phyloP scores from a whole-genome alignment of 2,113 vertebrate genomes.

The Diadophis punctatus region DNA sequence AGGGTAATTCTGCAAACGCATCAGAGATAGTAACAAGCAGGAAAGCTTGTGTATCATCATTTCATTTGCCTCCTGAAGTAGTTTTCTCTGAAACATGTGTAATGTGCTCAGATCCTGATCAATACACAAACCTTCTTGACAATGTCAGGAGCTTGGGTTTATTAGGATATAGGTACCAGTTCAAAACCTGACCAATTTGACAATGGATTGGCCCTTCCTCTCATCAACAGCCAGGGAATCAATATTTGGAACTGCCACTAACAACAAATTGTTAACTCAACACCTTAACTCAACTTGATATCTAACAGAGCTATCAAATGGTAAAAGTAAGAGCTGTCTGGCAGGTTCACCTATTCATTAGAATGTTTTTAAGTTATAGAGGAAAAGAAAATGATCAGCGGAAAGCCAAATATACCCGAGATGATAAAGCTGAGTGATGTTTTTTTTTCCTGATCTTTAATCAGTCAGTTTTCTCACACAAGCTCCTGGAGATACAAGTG shows the following conservation, averaged over 20 bases:
- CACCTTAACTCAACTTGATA: neutral
- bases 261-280: too few species aligned
- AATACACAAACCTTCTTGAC: neutral
- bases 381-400: neutral
- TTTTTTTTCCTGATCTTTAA: neutral
- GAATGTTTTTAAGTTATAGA: neutral
- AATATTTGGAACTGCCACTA: neutral
- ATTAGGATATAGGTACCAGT: neutral
- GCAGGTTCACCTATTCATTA: neutral
- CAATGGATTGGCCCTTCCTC: neutral
- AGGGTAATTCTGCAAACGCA: conserved; percentile 23
- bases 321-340: neutral
- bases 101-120: neutral
- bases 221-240: neutral
- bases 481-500: neutral
- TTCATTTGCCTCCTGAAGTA: neutral
- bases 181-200: too few species aligned
- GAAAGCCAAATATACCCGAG: neutral
- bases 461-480: neutral
- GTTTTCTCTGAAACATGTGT: neutral
- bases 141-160: neutral
- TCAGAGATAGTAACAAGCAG: conserved; percentile 1
- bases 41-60: neutral
- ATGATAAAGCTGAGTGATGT: neutral
- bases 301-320: neutral